Percentiles rank a stretch among this genome's conserved stretches.
These are phyloP conservation scores for Macrotis lagotis DNA, from an alignment of 2,113 vertebrate species.

Conservation along the genomic window DNA sequence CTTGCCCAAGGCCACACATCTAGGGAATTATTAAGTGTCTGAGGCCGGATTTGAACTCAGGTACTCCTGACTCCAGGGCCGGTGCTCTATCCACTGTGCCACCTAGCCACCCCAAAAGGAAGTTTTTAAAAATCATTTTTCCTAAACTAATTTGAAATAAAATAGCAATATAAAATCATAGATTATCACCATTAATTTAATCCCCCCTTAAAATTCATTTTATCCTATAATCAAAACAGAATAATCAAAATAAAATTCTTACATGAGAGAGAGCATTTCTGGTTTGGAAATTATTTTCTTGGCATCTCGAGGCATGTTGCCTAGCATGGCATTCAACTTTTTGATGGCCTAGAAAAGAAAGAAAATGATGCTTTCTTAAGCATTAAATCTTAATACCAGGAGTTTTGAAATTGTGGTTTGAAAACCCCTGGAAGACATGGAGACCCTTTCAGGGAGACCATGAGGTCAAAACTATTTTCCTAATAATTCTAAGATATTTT, in stretches of 20 bases:
- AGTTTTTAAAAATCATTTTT: background rate
- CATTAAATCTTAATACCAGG: background rate
- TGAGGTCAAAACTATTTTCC: background rate
- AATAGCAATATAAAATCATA: background rate
- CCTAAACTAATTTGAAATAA: background rate
- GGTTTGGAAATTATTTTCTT: constrained; percentile 89
- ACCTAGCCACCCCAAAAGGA: too few species aligned
- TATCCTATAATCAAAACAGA: constrained; percentile 52
- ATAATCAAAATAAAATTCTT: constrained; percentile 79
- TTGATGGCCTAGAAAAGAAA: constrained; percentile 87
- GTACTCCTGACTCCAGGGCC: too few species aligned
- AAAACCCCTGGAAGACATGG: background rate
- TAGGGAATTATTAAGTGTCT: too few species aligned
- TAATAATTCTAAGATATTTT: background rate
- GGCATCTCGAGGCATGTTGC: constrained; percentile 86
- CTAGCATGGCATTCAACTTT: constrained; percentile 92
- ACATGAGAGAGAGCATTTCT: constrained; percentile 91
- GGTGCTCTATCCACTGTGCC: too few species aligned
- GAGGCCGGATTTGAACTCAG: too few species aligned
- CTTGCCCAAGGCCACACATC: too few species aligned
- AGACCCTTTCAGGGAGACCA: background rate
- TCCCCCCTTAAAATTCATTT: constrained; percentile 38
- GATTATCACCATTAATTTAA: background rate
- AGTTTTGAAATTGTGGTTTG: background rate
- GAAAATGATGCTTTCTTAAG: constrained; percentile 47